Conservation (phyloP, 2,888 invertebrate species). For the Ernsta delagoae region DNA sequence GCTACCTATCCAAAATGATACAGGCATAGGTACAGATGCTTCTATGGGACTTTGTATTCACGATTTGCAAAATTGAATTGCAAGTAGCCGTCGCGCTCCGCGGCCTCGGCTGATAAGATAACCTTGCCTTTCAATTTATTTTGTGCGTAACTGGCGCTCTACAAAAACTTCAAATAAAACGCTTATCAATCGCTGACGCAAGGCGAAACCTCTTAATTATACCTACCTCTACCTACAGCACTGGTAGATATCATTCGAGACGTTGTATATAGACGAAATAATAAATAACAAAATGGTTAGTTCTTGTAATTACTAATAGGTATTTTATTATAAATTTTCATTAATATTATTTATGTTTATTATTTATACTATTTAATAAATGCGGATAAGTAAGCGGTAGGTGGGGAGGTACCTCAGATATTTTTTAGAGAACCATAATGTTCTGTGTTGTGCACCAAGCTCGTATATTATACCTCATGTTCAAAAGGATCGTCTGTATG, state of each 20-base stretch:
- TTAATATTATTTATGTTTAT: too few relatives aligned
- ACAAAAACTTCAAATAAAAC: slow-evolving; percentile 57
- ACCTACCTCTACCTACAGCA: slow-evolving; percentile 19
- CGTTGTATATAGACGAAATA: background rate
- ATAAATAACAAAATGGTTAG: background rate
- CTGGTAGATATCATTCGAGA: background rate
- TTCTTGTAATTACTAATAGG: too few relatives aligned
- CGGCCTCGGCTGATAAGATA: slow-evolving; percentile 79
- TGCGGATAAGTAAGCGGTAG: too few relatives aligned
- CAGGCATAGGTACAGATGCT: background rate
- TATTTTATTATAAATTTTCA: too few relatives aligned
- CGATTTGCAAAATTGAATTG: slow-evolving; percentile 55
- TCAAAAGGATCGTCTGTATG: slow-evolving; percentile 77
- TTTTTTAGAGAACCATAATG: slow-evolving; percentile 36
- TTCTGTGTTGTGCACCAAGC: background rate
- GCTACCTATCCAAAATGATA: too few relatives aligned
- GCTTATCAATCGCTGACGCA: slow-evolving; percentile 56
- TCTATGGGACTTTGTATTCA: slow-evolving; percentile 6
- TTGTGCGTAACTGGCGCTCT: slow-evolving; percentile 54
- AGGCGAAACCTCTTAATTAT: slow-evolving; percentile 37
- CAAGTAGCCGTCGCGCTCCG: slow-evolving; percentile 44
- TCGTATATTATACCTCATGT: slow-evolving; percentile 70
- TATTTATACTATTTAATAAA: too few relatives aligned
- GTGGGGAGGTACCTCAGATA: too few relatives aligned
- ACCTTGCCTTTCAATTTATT: slow-evolving; percentile 82